A percentile compares a stretch with the other conserved stretches of the same genome.
These are phyloP conservation scores for Piscicola geometra DNA, from an alignment of 2,888 invertebrate species.

Conservation along the genomic window DNA sequence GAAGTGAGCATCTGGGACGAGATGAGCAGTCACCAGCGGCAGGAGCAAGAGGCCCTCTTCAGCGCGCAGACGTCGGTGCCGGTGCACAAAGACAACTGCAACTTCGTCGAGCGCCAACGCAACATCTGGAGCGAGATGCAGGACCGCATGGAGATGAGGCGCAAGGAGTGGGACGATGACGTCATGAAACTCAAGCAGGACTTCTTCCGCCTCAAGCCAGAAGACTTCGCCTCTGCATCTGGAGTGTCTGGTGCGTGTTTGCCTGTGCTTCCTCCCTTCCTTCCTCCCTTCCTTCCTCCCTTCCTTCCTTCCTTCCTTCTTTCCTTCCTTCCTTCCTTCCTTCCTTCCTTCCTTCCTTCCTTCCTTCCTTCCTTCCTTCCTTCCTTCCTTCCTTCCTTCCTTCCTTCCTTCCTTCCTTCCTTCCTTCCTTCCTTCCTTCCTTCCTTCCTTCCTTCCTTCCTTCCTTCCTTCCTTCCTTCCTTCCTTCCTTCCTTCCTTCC, in stretches of 20 bases:
- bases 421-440: constrained; percentile 7
- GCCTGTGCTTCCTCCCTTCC: not conserved
- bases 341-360: constrained; percentile 5
- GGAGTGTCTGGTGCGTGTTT: not conserved
- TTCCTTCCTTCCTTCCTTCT: constrained; percentile 7
- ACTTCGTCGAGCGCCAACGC: constrained; percentile 53
- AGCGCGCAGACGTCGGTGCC: constrained; percentile 54
- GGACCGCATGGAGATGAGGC: constrained; percentile 41
- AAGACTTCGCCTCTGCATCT: constrained; percentile 42
- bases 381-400: constrained; percentile 8
- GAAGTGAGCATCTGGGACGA: constrained; percentile 27
- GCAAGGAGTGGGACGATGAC: constrained; percentile 44
- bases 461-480: constrained; percentile 8
- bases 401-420: constrained; percentile 8
- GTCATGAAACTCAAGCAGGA: constrained; percentile 51
- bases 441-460: constrained; percentile 6
- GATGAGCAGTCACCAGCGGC: constrained; percentile 28
- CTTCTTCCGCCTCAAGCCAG: constrained; percentile 54
- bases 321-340: constrained; percentile 8
- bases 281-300: not conserved
- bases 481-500: constrained; percentile 8
- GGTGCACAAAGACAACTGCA: constrained; percentile 42
- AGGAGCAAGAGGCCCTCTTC: constrained; percentile 47
- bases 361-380: constrained; percentile 6
- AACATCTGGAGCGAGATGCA: constrained; percentile 48